These are phyloP conservation scores for Rhynchonycteris naso DNA, from an alignment of 2,797 vertebrate species.

Conservation along the genomic window DNA sequence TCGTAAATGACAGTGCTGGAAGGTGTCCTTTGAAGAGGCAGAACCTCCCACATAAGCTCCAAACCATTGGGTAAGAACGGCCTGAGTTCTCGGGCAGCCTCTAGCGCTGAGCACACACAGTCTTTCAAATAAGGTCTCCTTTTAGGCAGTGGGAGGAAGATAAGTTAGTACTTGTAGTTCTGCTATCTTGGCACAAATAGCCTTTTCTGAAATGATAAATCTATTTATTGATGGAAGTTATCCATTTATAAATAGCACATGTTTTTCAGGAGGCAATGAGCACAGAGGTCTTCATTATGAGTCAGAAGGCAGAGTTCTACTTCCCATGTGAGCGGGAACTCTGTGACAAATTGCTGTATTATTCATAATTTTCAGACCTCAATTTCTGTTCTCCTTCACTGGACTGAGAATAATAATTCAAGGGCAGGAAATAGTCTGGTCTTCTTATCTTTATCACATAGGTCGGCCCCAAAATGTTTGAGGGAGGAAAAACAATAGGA, in stretches of 20 bases:
- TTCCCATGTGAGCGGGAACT: neutral
- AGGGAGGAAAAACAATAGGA: neutral
- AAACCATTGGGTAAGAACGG: neutral
- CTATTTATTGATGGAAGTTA: neutral
- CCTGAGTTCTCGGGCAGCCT: neutral
- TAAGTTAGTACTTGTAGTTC: neutral
- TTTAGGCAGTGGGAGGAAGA: neutral
- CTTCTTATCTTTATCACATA: neutral
- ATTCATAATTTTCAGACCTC: neutral
- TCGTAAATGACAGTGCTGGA: neutral
- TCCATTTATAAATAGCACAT: neutral
- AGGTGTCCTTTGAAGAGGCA: too few species aligned
- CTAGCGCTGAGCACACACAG: too few species aligned
- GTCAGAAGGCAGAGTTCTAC: neutral
- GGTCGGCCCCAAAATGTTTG: neutral
- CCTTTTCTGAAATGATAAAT: neutral
- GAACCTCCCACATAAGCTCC: accelerated
- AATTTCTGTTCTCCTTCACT: neutral
- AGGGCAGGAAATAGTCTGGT: neutral
- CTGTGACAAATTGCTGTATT: neutral
- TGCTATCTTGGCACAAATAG: neutral
- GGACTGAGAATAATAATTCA: neutral
- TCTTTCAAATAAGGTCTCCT: neutral
- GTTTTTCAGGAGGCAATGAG: neutral
- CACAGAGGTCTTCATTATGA: neutral